Conservation (phyloP, 2,797 vertebrate species). For the Remorina albescens region DNA sequence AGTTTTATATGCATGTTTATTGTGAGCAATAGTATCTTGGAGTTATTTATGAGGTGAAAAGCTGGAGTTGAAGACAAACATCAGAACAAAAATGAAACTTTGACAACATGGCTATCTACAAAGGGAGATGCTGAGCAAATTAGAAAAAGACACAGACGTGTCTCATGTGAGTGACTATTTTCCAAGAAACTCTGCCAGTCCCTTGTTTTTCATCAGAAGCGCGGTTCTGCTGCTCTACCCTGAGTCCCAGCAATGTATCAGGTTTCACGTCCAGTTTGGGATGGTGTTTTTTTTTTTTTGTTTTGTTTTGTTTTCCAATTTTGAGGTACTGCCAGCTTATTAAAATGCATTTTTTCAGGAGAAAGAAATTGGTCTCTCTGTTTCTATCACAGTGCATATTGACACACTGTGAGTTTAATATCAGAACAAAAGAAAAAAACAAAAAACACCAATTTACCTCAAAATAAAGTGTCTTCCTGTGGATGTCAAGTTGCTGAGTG, state of each 20-base stretch:
- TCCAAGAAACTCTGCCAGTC: conserved; percentile 24
- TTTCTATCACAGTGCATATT: conserved; percentile 17
- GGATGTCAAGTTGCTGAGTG: conserved; percentile 2
- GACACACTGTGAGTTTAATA: conserved; percentile 39
- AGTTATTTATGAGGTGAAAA: neutral
- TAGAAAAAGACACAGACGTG: conserved; percentile 15
- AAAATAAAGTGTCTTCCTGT: conserved; percentile 35
- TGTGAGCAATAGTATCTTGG: neutral
- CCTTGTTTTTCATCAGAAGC: conserved; percentile 32
- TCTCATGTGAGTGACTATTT: conserved; percentile 15
- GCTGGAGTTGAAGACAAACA: neutral
- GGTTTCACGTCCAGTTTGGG: conserved; percentile 27
- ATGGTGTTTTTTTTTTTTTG: neutral
- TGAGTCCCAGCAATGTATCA: conserved; percentile 11
- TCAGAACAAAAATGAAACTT: neutral
- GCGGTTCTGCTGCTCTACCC: neutral
- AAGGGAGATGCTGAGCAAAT: conserved; percentile 3
- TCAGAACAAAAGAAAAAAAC: conserved; percentile 5
- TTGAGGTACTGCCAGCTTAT: conserved; percentile 38
- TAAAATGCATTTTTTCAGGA: conserved; percentile 46
- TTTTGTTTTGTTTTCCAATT: conserved; percentile 14
- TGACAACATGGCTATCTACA: neutral
- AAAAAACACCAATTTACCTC: conserved; percentile 41
- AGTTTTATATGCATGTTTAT: neutral
- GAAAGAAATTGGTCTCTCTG: conserved; percentile 25